Percentiles rank a stretch among this genome's conserved stretches.
These are phyloP conservation scores for Aphelinus atriplicis DNA, from an alignment of 1,140 invertebrate species.

Conservation along the genomic window DNA sequence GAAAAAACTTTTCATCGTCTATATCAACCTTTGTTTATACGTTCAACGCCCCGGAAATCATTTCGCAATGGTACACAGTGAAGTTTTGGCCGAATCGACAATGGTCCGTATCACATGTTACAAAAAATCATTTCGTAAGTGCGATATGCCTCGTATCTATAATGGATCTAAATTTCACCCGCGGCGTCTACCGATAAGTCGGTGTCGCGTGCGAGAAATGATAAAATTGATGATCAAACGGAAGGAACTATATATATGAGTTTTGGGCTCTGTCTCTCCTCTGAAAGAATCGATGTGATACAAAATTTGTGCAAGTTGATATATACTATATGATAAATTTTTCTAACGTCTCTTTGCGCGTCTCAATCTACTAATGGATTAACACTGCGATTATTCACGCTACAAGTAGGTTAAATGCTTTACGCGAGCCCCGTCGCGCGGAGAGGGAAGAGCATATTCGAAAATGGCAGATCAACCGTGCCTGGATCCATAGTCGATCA, in stretches of 20 bases:
- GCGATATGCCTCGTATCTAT: neutral
- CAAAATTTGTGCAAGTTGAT: slow-evolving; percentile 13
- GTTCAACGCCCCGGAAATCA: neutral
- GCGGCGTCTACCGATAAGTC: no score
- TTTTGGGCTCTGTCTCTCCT: slow-evolving; percentile 5
- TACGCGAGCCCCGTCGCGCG: neutral
- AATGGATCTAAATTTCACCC: neutral
- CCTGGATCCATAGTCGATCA: neutral
- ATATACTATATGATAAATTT: neutral
- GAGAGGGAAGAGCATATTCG: neutral
- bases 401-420: slow-evolving; percentile 12
- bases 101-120: no score
- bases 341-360: neutral
- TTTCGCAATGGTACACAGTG: neutral
- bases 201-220: neutral
- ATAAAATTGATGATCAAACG: neutral
- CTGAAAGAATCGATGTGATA: slow-evolving; percentile 9
- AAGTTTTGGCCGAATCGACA: neutral
- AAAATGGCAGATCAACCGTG: neutral
- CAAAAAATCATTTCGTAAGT: neutral
- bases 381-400: neutral
- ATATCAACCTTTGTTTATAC: neutral
- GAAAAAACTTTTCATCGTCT: neutral
- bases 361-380: slow-evolving; percentile 7
- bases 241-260: neutral